Evolutionary conservation across 2,888 invertebrate genomes (phyloP).

Genomic region (Lathronympha strigana): DNA sequence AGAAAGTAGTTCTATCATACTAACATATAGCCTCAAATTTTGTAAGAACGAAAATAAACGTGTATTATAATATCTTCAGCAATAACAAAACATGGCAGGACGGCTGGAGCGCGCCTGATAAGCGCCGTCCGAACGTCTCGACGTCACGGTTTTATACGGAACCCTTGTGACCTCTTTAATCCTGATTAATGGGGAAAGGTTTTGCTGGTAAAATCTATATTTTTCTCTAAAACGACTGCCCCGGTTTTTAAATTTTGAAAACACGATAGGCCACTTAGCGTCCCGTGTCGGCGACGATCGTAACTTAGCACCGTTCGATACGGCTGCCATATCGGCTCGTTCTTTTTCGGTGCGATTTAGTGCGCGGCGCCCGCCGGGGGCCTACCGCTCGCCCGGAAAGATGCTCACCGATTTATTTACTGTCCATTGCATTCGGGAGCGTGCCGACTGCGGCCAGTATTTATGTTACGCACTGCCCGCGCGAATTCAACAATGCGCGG

Average conservation of each 20-base stretch:
- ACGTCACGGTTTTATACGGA: conserved; percentile 56
- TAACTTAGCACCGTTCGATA: conserved; percentile 77
- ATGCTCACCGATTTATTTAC: conserved; percentile 72
- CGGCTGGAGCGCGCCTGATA: conserved; percentile 40
- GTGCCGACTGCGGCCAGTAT: conserved; percentile 72
- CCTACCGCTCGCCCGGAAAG: conserved; percentile 67
- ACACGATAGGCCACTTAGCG: conserved; percentile 83
- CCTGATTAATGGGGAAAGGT: conserved; percentile 69
- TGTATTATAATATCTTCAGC: conserved; percentile 27
- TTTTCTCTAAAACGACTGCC: conserved; percentile 65
- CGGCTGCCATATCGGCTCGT: conserved; percentile 74
- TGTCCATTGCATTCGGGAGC: conserved; percentile 74
- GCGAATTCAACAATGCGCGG: conserved; percentile 75
- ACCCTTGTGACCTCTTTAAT: conserved; percentile 65
- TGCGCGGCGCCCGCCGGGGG: conserved; percentile 68
- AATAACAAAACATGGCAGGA: conserved; percentile 36
- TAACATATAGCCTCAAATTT: not conserved
- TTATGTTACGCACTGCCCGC: conserved; percentile 70
- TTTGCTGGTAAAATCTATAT: conserved; percentile 60
- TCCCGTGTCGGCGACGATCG: conserved; percentile 71
- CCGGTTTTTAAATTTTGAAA: conserved; percentile 71
- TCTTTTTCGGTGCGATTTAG: conserved; percentile 80
- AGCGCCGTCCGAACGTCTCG: conserved; percentile 54
- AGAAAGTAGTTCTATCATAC: too few species aligned
- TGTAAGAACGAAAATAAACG: conserved; percentile 14